phyloP scores from a whole-genome alignment of 2,113 vertebrate genomes.

The Panthera leo region DNA sequence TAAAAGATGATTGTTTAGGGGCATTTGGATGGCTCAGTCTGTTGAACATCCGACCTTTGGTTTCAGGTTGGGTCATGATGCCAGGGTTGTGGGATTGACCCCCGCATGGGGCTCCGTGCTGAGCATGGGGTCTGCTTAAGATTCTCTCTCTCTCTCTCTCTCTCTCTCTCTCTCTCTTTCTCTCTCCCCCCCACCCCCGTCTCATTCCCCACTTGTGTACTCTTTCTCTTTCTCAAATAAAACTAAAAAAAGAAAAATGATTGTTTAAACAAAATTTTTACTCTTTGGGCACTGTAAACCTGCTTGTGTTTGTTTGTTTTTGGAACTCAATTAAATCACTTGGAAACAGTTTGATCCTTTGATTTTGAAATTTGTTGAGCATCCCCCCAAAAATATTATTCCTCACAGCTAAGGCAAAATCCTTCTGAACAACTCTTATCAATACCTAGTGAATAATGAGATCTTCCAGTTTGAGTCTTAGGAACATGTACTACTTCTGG shows the following conservation, averaged over 20 bases:
- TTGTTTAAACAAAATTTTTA: neutral
- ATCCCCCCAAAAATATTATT: neutral
- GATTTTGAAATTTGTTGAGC: neutral
- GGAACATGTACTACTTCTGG: neutral
- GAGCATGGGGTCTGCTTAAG: no score
- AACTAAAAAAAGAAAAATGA: no score
- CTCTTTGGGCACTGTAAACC: neutral
- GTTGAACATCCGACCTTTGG: no score
- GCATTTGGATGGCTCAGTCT: no score
- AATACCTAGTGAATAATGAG: neutral
- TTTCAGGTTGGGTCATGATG: no score
- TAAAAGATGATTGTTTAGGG: neutral
- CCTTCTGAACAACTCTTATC: neutral
- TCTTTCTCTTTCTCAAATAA: no score
- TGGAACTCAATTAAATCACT: neutral
- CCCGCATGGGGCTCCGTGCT: no score
- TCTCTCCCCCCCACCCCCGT: no score
- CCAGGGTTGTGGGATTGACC: no score
- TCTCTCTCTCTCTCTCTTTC: no score
- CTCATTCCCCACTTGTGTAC: no score
- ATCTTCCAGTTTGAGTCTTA: neutral
- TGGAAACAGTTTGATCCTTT: neutral
- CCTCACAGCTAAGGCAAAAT: neutral
- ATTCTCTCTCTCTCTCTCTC: no score
- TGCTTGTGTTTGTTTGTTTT: neutral